Evolutionary conservation across 2,888 invertebrate species (phyloP).

Genomic region (Amphiduros pacificus): DNA sequence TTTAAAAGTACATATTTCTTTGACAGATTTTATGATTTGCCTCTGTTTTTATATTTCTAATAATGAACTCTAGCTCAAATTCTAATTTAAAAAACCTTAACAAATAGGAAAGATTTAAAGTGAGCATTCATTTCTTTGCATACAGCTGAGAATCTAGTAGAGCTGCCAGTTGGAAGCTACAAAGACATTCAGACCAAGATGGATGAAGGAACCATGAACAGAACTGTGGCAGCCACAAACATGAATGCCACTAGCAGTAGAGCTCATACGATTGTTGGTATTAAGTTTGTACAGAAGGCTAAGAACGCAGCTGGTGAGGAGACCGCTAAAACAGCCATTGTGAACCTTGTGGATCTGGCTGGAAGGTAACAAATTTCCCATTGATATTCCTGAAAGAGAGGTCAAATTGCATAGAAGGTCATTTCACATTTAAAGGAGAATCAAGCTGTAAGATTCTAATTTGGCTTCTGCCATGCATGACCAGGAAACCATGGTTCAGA

Average conservation of each 20-base stretch:
- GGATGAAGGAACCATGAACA: conserved; percentile 64
- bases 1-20: too few relatives aligned
- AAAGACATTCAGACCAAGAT: conserved; percentile 63
- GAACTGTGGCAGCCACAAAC: conserved; percentile 65
- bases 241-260: conserved; percentile 66
- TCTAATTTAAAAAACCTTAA: too few relatives aligned
- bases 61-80: too few relatives aligned
- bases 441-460: too few relatives aligned
- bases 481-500: too few relatives aligned
- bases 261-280: conserved; percentile 66
- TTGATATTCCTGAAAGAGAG: background rate
- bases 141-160: conserved; percentile 63
- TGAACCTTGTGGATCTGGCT: conserved; percentile 66
- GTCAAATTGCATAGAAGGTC: background rate
- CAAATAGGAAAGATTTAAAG: background rate
- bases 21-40: too few relatives aligned
- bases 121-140: too few relatives aligned
- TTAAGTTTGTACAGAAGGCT: conserved; percentile 64
- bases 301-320: conserved; percentile 62
- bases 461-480: too few relatives aligned
- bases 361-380: conserved; percentile 59
- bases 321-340: conserved; percentile 62
- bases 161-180: conserved; percentile 59
- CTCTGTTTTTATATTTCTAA: too few relatives aligned
- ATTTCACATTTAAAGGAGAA: background rate